Evolutionary conservation across 2,113 vertebrate genomes (phyloP).

Genomic region (Mormoops blainvillei): DNA sequence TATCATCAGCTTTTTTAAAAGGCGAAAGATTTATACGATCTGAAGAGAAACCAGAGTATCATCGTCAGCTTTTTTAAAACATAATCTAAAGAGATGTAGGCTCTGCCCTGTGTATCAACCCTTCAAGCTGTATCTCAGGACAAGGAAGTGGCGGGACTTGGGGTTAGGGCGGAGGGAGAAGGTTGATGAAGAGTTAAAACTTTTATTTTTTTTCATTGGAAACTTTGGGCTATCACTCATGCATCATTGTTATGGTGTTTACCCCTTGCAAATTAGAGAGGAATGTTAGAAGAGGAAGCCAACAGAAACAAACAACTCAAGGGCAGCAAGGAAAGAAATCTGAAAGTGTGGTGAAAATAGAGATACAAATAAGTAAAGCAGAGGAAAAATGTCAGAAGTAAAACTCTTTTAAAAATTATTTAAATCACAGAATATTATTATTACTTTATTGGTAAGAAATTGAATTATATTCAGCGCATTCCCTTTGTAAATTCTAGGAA

Average conservation of each 20-base stretch:
- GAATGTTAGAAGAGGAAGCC: background rate
- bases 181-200: background rate
- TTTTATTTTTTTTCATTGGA: background rate
- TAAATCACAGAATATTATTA: background rate
- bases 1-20: background rate
- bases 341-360: background rate
- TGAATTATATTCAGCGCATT: background rate
- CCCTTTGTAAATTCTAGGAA: background rate
- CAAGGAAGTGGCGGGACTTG: background rate
- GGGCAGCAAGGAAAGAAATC: background rate
- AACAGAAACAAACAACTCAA: background rate
- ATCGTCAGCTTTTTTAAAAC: background rate
- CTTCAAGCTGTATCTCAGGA: background rate
- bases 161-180: background rate
- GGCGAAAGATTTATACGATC: no score
- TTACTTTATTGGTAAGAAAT: background rate
- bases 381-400: background rate
- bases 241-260: background rate
- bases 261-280: background rate
- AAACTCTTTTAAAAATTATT: background rate
- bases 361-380: background rate
- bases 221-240: background rate
- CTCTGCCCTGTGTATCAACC: background rate
- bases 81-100: background rate
- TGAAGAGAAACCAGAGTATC: no score